These are phyloP conservation scores for Cancer borealis DNA, from an alignment of 2,888 invertebrate species.

Conservation along the genomic window DNA sequence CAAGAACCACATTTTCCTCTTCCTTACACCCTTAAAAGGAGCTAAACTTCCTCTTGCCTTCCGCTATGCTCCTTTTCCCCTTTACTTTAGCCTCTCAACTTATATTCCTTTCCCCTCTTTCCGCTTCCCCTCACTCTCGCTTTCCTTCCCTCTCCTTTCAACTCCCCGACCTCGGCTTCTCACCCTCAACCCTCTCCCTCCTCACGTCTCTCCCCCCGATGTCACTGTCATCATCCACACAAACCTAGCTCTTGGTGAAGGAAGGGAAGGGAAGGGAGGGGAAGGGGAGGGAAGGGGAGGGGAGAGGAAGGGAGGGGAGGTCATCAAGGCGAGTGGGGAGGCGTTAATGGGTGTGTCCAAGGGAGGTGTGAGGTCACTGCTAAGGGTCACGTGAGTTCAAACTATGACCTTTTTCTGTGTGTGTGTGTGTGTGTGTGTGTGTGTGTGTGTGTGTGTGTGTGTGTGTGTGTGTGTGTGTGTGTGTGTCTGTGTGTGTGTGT, in stretches of 20 bases:
- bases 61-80: background rate
- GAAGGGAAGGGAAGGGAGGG: background rate
- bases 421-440: constrained; percentile 45
- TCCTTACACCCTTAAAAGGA: background rate
- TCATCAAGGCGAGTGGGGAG: constrained; percentile 15
- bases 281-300: background rate
- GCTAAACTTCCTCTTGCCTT: constrained; percentile 42
- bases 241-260: background rate
- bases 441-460: constrained; percentile 30
- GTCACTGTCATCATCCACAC: constrained; percentile 12
- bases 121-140: background rate
- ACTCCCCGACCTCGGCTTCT: constrained; percentile 27
- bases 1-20: background rate
- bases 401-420: background rate
- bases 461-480: background rate
- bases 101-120: background rate
- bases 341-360: constrained; percentile 33
- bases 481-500: background rate
- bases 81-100: background rate
- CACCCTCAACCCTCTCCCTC: constrained; percentile 13
- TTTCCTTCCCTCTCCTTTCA: constrained; percentile 42
- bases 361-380: constrained; percentile 33
- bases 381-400: background rate
- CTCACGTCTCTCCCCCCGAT: background rate
- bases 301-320: background rate